These are phyloP conservation scores for Caenorhabditis sinica DNA, from an alignment of 2,888 invertebrate species.

Conservation along the genomic window DNA sequence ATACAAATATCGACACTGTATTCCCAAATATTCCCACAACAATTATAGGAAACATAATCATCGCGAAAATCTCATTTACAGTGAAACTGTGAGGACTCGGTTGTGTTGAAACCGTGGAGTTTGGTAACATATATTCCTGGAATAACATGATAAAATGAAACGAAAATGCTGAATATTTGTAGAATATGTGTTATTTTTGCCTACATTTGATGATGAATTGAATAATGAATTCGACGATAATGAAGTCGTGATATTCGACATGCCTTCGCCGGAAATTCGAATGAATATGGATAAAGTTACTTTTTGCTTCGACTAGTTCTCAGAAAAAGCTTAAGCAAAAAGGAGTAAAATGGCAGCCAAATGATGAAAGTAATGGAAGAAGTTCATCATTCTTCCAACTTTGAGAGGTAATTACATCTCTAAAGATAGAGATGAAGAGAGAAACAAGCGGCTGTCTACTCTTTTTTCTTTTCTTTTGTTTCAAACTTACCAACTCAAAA, in stretches of 20 bases:
- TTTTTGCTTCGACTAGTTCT: neutral
- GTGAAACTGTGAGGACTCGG: slow-evolving; percentile 4
- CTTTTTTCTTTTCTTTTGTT: neutral
- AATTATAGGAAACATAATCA: slow-evolving; percentile 53
- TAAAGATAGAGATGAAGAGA: neutral
- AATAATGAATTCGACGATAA: slow-evolving; percentile 14
- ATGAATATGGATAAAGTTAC: neutral
- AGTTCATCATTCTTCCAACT: slow-evolving; percentile 24
- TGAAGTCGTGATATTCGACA: slow-evolving; percentile 22
- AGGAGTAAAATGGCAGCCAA: neutral
- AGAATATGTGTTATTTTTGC: neutral
- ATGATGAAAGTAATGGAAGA: slow-evolving; percentile 22
- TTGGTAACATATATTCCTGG: slow-evolving; percentile 54
- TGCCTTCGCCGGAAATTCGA: slow-evolving; percentile 19
- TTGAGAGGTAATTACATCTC: slow-evolving; percentile 23
- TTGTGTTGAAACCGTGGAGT: slow-evolving; percentile 17
- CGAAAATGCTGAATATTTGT: neutral
- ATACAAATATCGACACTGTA: slow-evolving; percentile 48
- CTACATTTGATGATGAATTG: slow-evolving; percentile 2
- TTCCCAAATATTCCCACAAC: slow-evolving; percentile 56
- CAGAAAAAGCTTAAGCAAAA: neutral
- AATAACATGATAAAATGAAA: neutral
- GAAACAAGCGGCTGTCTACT: neutral
- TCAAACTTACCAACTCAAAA: slow-evolving; percentile 52
- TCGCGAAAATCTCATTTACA: slow-evolving; percentile 45